These are phyloP conservation scores for Pseudochromis fuscus DNA, from an alignment of 2,797 vertebrate species.

Conservation along the genomic window DNA sequence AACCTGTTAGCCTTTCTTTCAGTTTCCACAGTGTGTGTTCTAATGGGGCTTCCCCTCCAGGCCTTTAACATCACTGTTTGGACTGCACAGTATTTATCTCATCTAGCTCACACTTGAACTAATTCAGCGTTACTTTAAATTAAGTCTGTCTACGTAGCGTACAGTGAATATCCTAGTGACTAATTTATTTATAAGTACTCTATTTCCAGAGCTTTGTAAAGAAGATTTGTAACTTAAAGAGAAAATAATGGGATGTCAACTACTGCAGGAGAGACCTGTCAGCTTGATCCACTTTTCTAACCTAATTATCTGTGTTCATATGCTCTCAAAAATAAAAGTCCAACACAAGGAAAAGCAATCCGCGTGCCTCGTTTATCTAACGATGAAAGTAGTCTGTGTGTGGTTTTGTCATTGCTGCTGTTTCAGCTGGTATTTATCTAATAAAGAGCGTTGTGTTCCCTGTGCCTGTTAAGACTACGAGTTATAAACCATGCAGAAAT, in stretches of 20 bases:
- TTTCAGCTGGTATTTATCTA: no score
- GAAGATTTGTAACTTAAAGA: slow-evolving; percentile 19
- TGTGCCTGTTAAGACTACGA: no score
- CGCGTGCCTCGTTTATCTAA: background rate
- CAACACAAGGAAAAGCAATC: background rate
- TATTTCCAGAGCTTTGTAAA: slow-evolving; percentile 11
- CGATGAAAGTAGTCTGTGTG: background rate
- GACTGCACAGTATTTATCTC: background rate
- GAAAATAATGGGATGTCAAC: background rate
- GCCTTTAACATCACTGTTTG: background rate
- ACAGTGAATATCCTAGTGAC: background rate
- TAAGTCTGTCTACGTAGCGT: background rate
- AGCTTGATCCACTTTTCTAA: slow-evolving; percentile 46
- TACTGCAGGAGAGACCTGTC: background rate
- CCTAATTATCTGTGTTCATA: slow-evolving; percentile 26
- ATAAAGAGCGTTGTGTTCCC: no score
- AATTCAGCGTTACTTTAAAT: slow-evolving; percentile 1
- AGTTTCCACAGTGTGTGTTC: background rate
- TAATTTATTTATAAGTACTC: slow-evolving; percentile 22
- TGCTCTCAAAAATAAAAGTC: slow-evolving; percentile 44
- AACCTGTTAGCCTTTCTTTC: background rate
- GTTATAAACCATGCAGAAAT: no score
- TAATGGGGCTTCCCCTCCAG: background rate
- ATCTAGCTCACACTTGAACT: background rate
- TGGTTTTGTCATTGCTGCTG: no score